Conservation (phyloP, 2,113 vertebrate species). For the Lontra canadensis region DNA sequence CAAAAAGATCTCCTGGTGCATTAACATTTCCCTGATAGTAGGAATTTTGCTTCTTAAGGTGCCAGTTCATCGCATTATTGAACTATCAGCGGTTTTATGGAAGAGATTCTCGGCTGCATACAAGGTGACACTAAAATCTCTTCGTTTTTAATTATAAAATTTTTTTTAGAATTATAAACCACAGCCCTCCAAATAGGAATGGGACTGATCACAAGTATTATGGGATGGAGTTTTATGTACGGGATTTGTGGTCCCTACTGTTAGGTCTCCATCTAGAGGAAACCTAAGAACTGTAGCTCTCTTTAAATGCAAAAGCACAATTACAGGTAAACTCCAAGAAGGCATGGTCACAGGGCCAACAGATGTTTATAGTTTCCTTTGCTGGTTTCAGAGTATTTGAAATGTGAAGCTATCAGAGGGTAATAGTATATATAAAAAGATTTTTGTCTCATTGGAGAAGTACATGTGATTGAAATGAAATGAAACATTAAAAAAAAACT, state of each 20-base stretch:
- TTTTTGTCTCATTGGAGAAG: neutral
- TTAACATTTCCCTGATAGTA: neutral
- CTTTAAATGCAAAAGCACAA: neutral
- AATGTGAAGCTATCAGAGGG: neutral
- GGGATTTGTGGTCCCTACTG: neutral
- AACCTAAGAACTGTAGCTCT: neutral
- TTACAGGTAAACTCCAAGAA: neutral
- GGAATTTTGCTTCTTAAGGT: neutral
- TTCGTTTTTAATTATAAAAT: neutral
- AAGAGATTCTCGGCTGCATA: neutral
- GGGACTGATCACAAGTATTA: neutral
- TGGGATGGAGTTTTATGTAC: neutral
- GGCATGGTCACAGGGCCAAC: neutral
- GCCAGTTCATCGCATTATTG: neutral
- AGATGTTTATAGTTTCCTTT: neutral
- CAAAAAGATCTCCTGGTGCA: neutral
- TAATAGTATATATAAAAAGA: neutral
- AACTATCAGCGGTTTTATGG: neutral
- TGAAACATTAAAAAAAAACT: neutral
- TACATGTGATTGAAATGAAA: slow-evolving; percentile 4
- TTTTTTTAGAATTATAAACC: neutral
- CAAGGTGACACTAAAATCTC: neutral
- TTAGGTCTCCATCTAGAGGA: too few relatives aligned
- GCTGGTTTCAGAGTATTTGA: neutral
- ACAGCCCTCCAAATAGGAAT: neutral